phyloP scores from a whole-genome alignment of 2,113 vertebrate genomes.

The Paradoxurus hermaphroditus region DNA sequence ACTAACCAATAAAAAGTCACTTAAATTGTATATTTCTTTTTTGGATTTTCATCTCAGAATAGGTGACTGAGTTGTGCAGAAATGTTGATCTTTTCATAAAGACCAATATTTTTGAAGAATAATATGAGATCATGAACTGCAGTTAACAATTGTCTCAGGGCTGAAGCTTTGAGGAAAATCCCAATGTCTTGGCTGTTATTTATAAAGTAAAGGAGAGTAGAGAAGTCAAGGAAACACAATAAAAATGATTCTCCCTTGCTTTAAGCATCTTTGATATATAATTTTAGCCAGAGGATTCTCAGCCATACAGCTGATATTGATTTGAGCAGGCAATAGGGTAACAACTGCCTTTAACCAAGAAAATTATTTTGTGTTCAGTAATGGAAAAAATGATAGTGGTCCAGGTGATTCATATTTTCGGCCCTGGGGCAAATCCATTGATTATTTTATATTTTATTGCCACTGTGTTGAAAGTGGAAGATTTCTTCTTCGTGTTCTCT shows the following conservation, averaged over 20 bases:
- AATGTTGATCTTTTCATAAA: background rate
- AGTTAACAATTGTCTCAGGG: background rate
- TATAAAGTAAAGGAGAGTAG: background rate
- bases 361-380: background rate
- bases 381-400: background rate
- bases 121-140: background rate
- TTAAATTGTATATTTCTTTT: background rate
- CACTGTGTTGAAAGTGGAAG: background rate
- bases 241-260: background rate
- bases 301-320: background rate
- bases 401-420: background rate
- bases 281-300: background rate
- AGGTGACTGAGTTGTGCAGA: background rate
- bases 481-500: background rate
- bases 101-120: background rate
- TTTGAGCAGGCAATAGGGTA: background rate
- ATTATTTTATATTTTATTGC: conserved; percentile 6
- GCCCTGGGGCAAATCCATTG: background rate
- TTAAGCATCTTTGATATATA: background rate
- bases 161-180: background rate
- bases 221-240: background rate
- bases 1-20: background rate
- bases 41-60: background rate
- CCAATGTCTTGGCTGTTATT: background rate
- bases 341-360: background rate